Evolutionary conservation across 2,888 invertebrate genomes (phyloP).

Genomic region (Drosophila subsilvestris): DNA sequence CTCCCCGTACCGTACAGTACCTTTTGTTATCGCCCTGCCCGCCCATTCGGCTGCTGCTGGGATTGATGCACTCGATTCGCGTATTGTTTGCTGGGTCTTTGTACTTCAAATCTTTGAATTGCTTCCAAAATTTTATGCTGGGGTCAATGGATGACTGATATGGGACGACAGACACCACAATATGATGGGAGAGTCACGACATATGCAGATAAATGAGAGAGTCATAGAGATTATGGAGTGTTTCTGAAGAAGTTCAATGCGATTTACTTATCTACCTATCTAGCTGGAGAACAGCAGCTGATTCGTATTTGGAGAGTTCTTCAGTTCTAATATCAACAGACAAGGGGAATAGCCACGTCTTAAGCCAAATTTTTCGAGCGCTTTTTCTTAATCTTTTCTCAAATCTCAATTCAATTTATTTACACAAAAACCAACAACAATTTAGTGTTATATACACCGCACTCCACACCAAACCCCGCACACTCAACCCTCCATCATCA

Average conservation of each 20-base stretch:
- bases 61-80: constrained; percentile 8
- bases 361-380: neutral
- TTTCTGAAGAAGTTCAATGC: neutral
- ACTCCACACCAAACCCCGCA: neutral
- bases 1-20: no score
- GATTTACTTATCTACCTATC: no score
- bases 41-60: neutral
- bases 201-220: neutral
- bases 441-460: constrained; percentile 16
- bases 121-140: neutral
- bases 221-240: neutral
- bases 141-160: neutral
- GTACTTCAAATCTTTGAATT: neutral
- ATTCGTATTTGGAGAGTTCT: no score
- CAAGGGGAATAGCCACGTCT: no score
- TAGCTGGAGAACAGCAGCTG: no score
- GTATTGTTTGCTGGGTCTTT: constrained; percentile 4
- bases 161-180: neutral
- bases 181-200: neutral
- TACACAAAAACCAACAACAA: constrained; percentile 43
- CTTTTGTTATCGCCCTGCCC: constrained; percentile 15
- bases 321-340: no score
- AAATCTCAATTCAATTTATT: constrained; percentile 27
- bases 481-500: neutral
- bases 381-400: no score